Conservation (phyloP, 1,140 invertebrate species). For the Pteromalus puparum region DNA sequence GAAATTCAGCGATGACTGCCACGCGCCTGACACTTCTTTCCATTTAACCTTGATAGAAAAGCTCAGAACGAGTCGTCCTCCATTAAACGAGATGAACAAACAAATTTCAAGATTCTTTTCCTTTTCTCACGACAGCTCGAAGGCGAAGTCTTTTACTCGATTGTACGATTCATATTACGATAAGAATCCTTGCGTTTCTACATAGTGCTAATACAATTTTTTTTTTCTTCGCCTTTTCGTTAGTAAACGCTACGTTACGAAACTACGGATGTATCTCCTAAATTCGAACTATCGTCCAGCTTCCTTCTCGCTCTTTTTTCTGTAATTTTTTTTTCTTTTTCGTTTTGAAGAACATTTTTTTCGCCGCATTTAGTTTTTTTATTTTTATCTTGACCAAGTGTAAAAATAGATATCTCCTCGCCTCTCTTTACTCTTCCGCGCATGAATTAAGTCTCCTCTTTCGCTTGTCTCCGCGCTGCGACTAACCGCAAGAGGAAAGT, state of each 20-base stretch:
- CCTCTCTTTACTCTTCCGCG: constrained; percentile 51
- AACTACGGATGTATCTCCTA: constrained; percentile 61
- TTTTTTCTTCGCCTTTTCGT: constrained; percentile 47
- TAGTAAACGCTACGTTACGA: constrained; percentile 54
- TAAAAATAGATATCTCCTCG: constrained; percentile 68
- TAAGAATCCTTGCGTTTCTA: constrained; percentile 64
- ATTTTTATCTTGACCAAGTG: constrained; percentile 63
- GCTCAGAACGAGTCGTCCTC: neutral
- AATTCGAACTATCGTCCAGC: constrained; percentile 52
- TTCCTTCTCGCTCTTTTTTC: neutral
- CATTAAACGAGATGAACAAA: neutral
- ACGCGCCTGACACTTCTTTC: neutral
- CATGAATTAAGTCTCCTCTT: constrained; percentile 44
- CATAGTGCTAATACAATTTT: constrained; percentile 54
- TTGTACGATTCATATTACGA: neutral
- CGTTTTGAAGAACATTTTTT: constrained; percentile 37
- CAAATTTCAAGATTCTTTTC: neutral
- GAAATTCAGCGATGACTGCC: constrained; percentile 3
- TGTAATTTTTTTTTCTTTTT: constrained; percentile 40
- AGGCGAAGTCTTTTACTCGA: constrained; percentile 28
- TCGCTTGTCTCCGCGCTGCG: constrained; percentile 1
- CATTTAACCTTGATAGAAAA: constrained; percentile 16
- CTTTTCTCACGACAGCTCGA: neutral
- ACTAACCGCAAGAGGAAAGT: constrained; percentile 14
- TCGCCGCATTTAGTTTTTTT: constrained; percentile 48